A percentile compares a stretch with the other conserved stretches of the same genome.
Evolutionary conservation across 2,888 invertebrate genomes (phyloP).

Genomic region (Pseudococcus viburni): DNA sequence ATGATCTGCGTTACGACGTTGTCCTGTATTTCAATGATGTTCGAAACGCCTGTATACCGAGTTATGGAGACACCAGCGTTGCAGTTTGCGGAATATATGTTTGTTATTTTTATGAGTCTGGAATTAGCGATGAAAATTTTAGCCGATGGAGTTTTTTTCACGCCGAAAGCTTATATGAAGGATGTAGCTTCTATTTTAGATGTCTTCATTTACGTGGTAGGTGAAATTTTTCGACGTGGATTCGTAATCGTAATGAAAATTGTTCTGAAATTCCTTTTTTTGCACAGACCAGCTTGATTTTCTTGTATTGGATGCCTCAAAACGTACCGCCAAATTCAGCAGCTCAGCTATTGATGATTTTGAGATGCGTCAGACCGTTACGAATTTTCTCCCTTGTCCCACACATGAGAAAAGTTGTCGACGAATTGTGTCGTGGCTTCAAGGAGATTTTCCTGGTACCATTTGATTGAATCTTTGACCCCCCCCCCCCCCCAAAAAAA

Average conservation of each 20-base stretch:
- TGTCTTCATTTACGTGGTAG: conserved; percentile 96
- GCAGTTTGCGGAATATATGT: conserved; percentile 96
- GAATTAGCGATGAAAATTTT: conserved; percentile 95
- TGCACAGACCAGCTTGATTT: conserved; percentile 89
- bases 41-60: conserved; percentile 93
- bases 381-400: conserved; percentile 98
- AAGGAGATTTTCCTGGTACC: conserved; percentile 96
- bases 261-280: not conserved
- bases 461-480: too few species aligned
- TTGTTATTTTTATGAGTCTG: conserved; percentile 98
- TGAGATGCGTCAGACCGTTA: conserved; percentile 95
- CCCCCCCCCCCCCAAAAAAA: too few species aligned
- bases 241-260: too few species aligned
- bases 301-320: conserved; percentile 96
- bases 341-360: conserved; percentile 95
- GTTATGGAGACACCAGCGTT: conserved; percentile 95
- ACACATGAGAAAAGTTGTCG: conserved; percentile 99
- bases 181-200: conserved; percentile 97
- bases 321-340: conserved; percentile 93
- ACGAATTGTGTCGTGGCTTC: conserved; percentile 97
- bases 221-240: conserved; percentile 70
- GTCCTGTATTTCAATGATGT: conserved; percentile 99
- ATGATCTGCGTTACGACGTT: conserved; percentile 99
- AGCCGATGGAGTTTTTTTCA: conserved; percentile 98
- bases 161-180: conserved; percentile 98